Percentiles rank a stretch among this genome's conserved stretches.
Conservation (phyloP, 2,797 vertebrate genomes). For the Tokudaia muenninki region DNA sequence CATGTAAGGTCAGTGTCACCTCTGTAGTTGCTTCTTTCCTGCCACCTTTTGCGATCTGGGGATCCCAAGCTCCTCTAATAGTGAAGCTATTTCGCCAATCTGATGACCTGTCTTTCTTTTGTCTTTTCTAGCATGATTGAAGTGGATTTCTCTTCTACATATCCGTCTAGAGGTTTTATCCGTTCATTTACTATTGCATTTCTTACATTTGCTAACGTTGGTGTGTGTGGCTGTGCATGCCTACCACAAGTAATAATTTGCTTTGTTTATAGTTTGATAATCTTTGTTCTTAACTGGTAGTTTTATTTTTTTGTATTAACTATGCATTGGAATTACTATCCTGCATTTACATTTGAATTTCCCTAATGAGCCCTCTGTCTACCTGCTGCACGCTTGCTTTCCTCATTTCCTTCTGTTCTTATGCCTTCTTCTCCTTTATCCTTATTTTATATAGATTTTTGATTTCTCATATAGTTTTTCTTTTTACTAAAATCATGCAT, state of each 20-base stretch:
- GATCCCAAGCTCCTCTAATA: background rate
- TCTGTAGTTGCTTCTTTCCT: background rate
- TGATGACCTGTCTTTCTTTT: background rate
- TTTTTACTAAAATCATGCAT: background rate
- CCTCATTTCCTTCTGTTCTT: background rate
- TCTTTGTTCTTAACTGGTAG: background rate
- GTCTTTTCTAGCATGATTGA: background rate
- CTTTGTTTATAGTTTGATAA: background rate
- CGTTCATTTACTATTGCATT: background rate
- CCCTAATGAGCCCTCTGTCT: background rate
- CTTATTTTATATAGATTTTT: background rate
- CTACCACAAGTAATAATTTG: background rate
- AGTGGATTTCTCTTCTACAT: background rate
- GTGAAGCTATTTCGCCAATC: background rate
- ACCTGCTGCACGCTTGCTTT: background rate
- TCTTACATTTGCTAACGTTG: background rate
- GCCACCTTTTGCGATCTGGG: background rate
- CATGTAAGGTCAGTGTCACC: background rate
- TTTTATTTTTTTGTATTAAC: background rate
- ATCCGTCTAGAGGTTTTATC: background rate
- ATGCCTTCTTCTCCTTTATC: background rate
- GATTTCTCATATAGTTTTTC: slow-evolving; percentile 54
- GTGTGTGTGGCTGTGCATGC: background rate
- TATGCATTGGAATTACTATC: background rate
- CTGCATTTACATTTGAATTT: background rate